phyloP scores from a whole-genome alignment of 2,113 vertebrate genomes.

The Gracilinanus agilis region DNA sequence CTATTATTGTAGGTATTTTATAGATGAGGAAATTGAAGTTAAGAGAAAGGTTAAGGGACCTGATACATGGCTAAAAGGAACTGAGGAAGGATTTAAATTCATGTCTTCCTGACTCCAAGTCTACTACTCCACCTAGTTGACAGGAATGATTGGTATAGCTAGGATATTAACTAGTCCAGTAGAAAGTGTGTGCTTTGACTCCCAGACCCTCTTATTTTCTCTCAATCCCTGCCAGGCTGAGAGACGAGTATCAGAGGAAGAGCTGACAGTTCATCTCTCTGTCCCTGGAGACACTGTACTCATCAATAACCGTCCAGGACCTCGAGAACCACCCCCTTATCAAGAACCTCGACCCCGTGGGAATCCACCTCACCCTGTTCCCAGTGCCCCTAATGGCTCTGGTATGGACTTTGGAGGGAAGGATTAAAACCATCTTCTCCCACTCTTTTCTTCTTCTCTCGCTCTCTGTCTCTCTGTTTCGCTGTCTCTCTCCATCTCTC shows the following conservation, averaged over 20 bases:
- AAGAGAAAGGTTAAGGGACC: neutral
- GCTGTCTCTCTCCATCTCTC: neutral
- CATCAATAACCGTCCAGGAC: slow-evolving; percentile 93
- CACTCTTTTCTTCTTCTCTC: neutral
- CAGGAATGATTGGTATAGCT: neutral
- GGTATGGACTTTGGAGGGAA: slow-evolving; percentile 79
- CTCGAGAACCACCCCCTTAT: slow-evolving; percentile 92
- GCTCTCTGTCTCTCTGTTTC: neutral
- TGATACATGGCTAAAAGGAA: neutral
- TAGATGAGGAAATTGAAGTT: neutral
- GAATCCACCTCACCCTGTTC: slow-evolving; percentile 84
- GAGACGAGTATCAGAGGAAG: slow-evolving; percentile 90
- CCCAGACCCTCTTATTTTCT: neutral
- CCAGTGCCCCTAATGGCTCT: slow-evolving; percentile 80
- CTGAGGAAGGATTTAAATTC: neutral
- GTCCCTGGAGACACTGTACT: slow-evolving; percentile 93
- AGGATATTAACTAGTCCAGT: neutral
- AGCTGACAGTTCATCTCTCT: slow-evolving; percentile 93
- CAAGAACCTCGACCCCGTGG: slow-evolving; percentile 92
- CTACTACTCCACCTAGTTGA: neutral
- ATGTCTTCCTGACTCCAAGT: neutral
- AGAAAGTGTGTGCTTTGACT: neutral
- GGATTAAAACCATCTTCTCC: neutral
- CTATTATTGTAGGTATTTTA: neutral
- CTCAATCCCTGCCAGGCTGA: slow-evolving; percentile 84